Conservation (phyloP, 2,888 invertebrate species). For the Melinopterus prodromus region DNA sequence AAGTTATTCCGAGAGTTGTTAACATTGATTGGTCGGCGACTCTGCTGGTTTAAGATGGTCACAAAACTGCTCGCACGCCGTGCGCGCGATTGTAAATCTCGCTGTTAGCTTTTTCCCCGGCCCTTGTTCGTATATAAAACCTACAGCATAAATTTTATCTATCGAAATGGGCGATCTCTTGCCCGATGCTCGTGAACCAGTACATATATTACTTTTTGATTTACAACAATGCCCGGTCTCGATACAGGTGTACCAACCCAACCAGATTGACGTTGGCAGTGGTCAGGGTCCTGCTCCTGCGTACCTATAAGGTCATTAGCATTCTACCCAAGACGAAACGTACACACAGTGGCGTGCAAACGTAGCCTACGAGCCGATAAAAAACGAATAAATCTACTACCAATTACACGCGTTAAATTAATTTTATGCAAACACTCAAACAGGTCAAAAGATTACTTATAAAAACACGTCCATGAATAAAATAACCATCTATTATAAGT, state of each 20-base stretch:
- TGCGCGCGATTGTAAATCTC: background rate
- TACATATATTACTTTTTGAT: conserved; percentile 4
- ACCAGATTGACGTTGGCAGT: background rate
- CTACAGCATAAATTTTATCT: background rate
- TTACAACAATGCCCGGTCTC: background rate
- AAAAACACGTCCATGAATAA: too few species aligned
- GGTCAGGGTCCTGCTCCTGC: background rate
- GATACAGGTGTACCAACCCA: conserved; percentile 4
- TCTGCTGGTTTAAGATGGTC: background rate
- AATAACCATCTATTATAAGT: too few species aligned
- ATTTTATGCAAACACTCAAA: too few species aligned
- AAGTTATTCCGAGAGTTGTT: background rate
- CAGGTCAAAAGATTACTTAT: too few species aligned
- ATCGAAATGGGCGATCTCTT: background rate
- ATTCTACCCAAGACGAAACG: background rate
- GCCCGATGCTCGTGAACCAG: background rate
- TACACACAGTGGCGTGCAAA: background rate
- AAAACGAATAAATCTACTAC: background rate
- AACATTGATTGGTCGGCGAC: background rate
- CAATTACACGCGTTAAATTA: too few species aligned
- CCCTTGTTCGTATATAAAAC: background rate
- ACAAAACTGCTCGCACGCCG: background rate
- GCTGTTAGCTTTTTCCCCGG: background rate
- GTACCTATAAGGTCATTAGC: background rate
- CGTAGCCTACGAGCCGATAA: background rate